Conservation (phyloP, 2,113 vertebrate species). For the Myiopsitta monachus region DNA sequence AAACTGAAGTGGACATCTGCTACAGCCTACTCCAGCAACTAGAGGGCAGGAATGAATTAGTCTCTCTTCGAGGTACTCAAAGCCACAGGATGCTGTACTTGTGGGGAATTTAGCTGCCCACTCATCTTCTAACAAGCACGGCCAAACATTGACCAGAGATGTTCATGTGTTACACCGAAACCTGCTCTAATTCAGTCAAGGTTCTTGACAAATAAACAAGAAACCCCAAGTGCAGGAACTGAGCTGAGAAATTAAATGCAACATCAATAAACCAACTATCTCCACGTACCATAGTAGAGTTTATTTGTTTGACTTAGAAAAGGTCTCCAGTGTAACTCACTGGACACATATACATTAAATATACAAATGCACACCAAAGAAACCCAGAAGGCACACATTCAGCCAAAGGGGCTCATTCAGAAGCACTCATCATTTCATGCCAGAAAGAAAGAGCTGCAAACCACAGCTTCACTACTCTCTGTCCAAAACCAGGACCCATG, state of each 20-base stretch:
- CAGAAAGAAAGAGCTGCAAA: fast-evolving
- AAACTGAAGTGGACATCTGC: not conserved
- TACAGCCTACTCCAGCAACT: not conserved
- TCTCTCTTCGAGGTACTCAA: not conserved
- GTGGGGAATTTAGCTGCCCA: not conserved
- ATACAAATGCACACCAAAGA: not conserved
- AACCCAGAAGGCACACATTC: not conserved
- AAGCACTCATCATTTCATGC: not conserved
- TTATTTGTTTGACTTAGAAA: slow-evolving; percentile 63
- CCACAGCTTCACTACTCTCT: not conserved
- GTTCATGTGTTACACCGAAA: not conserved
- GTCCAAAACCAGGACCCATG: not conserved
- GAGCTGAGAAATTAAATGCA: not conserved
- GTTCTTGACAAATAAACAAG: not conserved
- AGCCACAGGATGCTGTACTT: not conserved
- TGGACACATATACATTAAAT: slow-evolving; percentile 12
- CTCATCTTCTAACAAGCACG: not conserved
- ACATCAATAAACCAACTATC: not conserved
- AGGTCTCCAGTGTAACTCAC: not conserved
- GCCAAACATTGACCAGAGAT: not conserved
- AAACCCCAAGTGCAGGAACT: not conserved
- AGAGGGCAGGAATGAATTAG: not conserved
- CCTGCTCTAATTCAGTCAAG: not conserved
- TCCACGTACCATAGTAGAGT: not conserved
- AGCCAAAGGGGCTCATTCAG: not conserved